Percentiles rank a stretch among this genome's conserved stretches.
phyloP scores from a whole-genome alignment of 1,140 invertebrate species.

The Conopomorpha cramerella region DNA sequence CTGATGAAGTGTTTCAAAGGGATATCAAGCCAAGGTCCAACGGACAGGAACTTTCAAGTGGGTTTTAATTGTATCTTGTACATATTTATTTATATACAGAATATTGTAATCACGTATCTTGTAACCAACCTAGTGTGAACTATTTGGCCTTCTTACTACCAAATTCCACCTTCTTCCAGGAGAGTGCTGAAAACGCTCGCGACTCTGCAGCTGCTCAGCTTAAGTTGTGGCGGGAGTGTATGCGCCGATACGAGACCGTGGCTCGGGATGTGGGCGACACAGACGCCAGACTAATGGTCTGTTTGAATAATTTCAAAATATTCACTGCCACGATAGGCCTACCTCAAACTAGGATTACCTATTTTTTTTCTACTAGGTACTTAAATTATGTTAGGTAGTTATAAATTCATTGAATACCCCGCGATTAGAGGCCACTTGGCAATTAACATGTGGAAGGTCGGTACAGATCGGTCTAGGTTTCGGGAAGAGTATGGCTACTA shows the following conservation, averaged over 20 bases:
- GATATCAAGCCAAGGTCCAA: conserved; percentile 20
- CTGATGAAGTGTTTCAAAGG: conserved; percentile 47
- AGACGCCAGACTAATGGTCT: conserved; percentile 34
- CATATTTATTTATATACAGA: too few species aligned
- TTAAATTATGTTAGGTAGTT: too few species aligned
- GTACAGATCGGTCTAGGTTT: too few species aligned
- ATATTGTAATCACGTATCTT: neutral
- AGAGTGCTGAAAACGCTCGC: conserved; percentile 22
- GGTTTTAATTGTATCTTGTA: neutral
- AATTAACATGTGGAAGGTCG: too few species aligned
- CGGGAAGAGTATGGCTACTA: too few species aligned
- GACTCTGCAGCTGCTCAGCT: conserved; percentile 38
- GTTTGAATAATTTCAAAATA: too few species aligned
- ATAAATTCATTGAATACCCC: too few species aligned
- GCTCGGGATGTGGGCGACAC: conserved; percentile 45
- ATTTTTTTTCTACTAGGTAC: too few species aligned
- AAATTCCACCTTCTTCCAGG: conserved; percentile 9
- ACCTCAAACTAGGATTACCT: too few species aligned
- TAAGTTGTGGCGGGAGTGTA: conserved; percentile 44
- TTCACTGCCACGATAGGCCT: too few species aligned
- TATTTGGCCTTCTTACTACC: neutral
- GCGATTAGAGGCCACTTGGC: too few species aligned
- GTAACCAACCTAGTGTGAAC: neutral
- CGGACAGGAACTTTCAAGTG: too few species aligned
- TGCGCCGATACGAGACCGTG: conserved; percentile 44